Conservation (phyloP, 2,888 invertebrate species). For the Mimachlamys varia region DNA sequence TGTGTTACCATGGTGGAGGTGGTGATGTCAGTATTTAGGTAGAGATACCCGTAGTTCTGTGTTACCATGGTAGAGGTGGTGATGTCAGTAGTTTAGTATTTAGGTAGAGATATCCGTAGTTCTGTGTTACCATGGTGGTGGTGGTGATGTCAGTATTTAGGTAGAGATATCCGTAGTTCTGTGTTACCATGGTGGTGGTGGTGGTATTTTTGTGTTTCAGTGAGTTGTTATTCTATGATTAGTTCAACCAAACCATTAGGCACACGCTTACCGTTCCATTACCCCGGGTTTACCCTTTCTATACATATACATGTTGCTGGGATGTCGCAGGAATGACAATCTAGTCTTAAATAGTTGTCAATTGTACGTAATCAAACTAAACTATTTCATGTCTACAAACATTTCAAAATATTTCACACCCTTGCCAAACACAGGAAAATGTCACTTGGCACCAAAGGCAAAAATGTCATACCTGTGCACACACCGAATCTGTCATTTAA, state of each 20-base stretch:
- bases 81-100: too few relatives aligned
- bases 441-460: background rate
- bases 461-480: background rate
- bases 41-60: too few relatives aligned
- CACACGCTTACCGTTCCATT: background rate
- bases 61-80: too few relatives aligned
- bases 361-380: background rate
- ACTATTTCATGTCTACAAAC: background rate
- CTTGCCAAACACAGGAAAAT: background rate
- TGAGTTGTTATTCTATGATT: background rate
- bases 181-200: too few relatives aligned
- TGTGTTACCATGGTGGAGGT: too few relatives aligned
- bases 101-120: too few relatives aligned
- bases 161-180: too few relatives aligned
- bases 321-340: background rate
- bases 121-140: too few relatives aligned
- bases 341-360: background rate
- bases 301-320: background rate
- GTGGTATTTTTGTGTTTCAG: too few relatives aligned
- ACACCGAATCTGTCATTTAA: background rate
- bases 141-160: too few relatives aligned
- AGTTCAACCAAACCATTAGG: background rate
- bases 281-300: background rate
- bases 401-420: background rate
- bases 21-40: too few relatives aligned